These are phyloP conservation scores for Ariopsis seemanni DNA, from an alignment of 2,113 vertebrate genomes.

Conservation along the genomic window DNA sequence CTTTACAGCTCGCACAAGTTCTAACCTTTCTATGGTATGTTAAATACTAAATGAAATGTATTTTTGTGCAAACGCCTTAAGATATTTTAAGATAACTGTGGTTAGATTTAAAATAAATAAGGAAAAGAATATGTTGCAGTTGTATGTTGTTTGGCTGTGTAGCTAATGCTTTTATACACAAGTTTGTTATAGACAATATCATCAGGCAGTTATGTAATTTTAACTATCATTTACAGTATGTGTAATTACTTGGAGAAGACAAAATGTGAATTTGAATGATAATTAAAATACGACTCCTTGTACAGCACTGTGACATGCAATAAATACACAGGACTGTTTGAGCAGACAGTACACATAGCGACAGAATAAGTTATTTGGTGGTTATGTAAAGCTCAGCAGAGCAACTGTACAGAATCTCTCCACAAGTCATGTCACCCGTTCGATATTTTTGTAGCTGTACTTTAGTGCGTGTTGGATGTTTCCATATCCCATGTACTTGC, in stretches of 20 bases:
- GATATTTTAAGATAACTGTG: not conserved
- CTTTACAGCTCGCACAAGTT: constrained; percentile 79
- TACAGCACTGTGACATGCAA: not conserved
- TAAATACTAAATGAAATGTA: not conserved
- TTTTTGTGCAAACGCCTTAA: too few relatives aligned
- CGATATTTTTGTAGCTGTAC: too few relatives aligned
- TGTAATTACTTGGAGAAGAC: not conserved
- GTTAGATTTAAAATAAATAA: not conserved
- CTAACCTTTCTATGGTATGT: constrained; percentile 88
- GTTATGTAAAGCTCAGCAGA: not conserved
- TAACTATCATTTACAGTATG: not conserved
- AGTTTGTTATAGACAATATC: too few relatives aligned
- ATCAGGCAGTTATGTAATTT: too few relatives aligned
- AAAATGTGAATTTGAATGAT: not conserved
- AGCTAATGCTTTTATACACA: too few relatives aligned
- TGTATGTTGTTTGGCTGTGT: too few relatives aligned
- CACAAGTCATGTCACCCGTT: not conserved
- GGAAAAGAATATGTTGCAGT: not conserved
- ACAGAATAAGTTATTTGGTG: not conserved
- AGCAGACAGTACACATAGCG: not conserved
- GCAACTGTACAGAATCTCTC: not conserved
- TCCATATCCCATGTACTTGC: not conserved
- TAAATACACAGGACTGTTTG: not conserved
- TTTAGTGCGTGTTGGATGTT: not conserved
- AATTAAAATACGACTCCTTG: not conserved